A percentile compares a stretch with the other conserved stretches of the same genome.
These are phyloP conservation scores for Balaeniceps rex DNA, from an alignment of 2,113 vertebrate genomes.

Conservation along the genomic window DNA sequence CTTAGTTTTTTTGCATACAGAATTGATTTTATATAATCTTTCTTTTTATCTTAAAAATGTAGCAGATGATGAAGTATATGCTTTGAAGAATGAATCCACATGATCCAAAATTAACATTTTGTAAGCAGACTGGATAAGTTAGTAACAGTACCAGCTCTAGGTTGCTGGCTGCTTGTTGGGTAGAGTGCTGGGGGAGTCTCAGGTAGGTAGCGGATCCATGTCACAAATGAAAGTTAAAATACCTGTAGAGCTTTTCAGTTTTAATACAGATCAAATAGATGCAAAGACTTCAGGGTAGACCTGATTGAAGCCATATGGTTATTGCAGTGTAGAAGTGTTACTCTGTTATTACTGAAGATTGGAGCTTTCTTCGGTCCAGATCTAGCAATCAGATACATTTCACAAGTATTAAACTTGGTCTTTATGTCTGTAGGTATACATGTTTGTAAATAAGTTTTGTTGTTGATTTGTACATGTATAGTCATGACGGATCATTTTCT, in stretches of 20 bases:
- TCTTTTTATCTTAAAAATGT: slow-evolving; percentile 1
- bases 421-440: not conserved
- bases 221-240: not conserved
- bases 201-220: not conserved
- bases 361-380: not conserved
- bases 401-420: slow-evolving; percentile 15
- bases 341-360: not conserved
- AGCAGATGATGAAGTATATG: not conserved
- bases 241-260: not conserved
- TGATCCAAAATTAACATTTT: not conserved
- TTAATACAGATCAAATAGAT: not conserved
- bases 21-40: not conserved
- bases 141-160: not conserved
- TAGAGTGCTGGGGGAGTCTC: not conserved
- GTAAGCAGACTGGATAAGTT: not conserved
- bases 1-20: not conserved
- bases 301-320: not conserved
- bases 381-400: slow-evolving; percentile 5
- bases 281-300: not conserved
- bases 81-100: not conserved
- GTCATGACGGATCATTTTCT: not conserved
- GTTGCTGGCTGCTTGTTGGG: not conserved
- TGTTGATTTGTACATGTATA: not conserved
- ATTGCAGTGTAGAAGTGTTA: not conserved
- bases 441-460: not conserved